phyloP scores from a whole-genome alignment of 1,140 invertebrate species.

The Vanessa atalanta region DNA sequence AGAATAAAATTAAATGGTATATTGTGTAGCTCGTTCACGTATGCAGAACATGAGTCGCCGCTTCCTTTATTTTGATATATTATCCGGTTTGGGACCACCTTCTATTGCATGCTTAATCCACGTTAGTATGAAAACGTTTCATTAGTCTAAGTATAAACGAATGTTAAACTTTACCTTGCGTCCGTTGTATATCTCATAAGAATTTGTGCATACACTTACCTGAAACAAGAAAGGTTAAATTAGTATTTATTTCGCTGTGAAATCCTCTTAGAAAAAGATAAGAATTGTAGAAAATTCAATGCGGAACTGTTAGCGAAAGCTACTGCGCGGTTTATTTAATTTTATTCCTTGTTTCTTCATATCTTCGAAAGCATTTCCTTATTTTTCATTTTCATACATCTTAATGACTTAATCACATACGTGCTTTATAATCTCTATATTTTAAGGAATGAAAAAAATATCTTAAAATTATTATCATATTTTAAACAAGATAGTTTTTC shows the following conservation, averaged over 20 bases:
- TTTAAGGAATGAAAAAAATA: too few relatives aligned
- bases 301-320: too few relatives aligned
- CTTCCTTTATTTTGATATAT: constrained; percentile 22
- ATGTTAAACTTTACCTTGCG: constrained; percentile 2
- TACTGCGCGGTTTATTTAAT: too few relatives aligned
- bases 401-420: too few relatives aligned
- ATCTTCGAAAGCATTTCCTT: too few relatives aligned
- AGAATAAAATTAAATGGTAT: neutral
- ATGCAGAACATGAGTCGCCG: constrained; percentile 17
- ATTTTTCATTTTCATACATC: too few relatives aligned
- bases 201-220: constrained; percentile 16
- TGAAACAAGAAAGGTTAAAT: constrained; percentile 10
- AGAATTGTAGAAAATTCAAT: too few relatives aligned
- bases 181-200: neutral
- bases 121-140: neutral
- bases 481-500: too few relatives aligned
- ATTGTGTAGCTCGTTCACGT: neutral
- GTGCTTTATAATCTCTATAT: too few relatives aligned
- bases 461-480: too few relatives aligned
- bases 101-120: neutral
- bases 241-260: neutral
- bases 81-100: constrained; percentile 5
- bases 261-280: neutral
- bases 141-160: neutral
- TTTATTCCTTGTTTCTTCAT: too few relatives aligned